Conservation (phyloP, 2,888 invertebrate genomes). For the Philereme vetulata region DNA sequence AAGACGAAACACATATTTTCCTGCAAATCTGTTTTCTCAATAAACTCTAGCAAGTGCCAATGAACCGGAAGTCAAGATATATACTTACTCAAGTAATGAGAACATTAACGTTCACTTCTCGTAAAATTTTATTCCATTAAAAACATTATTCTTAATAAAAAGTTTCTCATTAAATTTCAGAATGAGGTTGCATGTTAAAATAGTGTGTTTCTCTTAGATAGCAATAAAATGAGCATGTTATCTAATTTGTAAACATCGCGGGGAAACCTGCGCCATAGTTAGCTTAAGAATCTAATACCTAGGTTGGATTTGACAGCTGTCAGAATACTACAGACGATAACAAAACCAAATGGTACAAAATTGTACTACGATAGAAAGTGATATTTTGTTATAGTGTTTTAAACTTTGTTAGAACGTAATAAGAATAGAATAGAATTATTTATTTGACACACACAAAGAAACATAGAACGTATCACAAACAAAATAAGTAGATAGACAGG, state of each 20-base stretch:
- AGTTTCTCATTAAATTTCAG: not conserved
- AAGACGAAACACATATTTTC: not conserved
- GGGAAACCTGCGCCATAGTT: too few relatives aligned
- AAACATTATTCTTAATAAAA: not conserved
- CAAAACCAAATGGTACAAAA: too few relatives aligned
- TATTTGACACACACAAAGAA: too few relatives aligned
- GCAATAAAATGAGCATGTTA: not conserved
- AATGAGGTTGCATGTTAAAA: conserved; percentile 1
- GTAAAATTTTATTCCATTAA: not conserved
- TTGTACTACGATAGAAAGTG: too few relatives aligned
- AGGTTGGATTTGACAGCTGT: too few relatives aligned
- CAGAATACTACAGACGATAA: too few relatives aligned
- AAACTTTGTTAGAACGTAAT: too few relatives aligned
- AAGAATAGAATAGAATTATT: too few relatives aligned
- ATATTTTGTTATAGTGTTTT: too few relatives aligned
- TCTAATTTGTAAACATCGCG: not conserved
- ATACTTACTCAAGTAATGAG: not conserved
- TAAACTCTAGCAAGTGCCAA: not conserved
- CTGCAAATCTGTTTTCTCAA: not conserved
- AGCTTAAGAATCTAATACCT: too few relatives aligned
- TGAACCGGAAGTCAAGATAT: not conserved
- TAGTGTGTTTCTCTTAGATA: not conserved
- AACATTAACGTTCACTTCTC: conserved; percentile 1
- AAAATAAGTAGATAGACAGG: too few relatives aligned
- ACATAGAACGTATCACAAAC: too few relatives aligned